Base-by-base conservation (phyloP, 2,113 vertebrate species). In the Vanacampus margaritifer region DNA sequence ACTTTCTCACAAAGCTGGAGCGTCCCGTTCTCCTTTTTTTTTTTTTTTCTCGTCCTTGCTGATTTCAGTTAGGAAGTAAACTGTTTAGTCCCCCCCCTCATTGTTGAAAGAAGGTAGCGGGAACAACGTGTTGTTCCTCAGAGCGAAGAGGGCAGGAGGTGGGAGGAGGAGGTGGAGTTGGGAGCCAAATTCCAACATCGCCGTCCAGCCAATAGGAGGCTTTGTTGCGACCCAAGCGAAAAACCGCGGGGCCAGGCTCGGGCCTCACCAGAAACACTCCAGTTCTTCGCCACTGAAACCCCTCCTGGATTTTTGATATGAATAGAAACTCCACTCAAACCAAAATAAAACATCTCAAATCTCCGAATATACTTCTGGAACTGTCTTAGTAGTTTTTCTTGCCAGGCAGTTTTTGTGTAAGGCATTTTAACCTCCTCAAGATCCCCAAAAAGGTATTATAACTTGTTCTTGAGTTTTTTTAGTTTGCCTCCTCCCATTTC, bases 141-240 rank as follows among this genome's bases (percentile, higher is more conserved):
- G 63, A 78, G 56, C 84, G 74, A 76, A 28, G 17, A 17, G 64
- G 14, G 65, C 65, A 48, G 45, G 43, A 41, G 59, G 36, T 10
- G n/a, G 60, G 57, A 51, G 73, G 39, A 66, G 68, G 67, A 61
- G 89, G 90, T 5, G 89, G 87, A 67, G 81, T 60, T 79, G 65
- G 67, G 70, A 92, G 86, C 89, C 81, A 88, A 93, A 93, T 93
- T 94, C 91, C 91, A 92, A 85, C 87, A 79, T 50, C 68, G 35
- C 65, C 28, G 16, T 61, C 78, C 73, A 66, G 1, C 93, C 93
- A 94, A 94, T 94, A 88, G 81, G 89, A 87, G 76, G 72, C 69
- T 72, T 80, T 86, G 79, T 76, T 89, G 91, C 76, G 84, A 82
- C 73, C 76, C 84, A 88, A 57, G 54, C 85, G 84, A 82, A 84